phyloP scores from a whole-genome alignment of 2,797 vertebrate species.

The Esox masquinongy region DNA sequence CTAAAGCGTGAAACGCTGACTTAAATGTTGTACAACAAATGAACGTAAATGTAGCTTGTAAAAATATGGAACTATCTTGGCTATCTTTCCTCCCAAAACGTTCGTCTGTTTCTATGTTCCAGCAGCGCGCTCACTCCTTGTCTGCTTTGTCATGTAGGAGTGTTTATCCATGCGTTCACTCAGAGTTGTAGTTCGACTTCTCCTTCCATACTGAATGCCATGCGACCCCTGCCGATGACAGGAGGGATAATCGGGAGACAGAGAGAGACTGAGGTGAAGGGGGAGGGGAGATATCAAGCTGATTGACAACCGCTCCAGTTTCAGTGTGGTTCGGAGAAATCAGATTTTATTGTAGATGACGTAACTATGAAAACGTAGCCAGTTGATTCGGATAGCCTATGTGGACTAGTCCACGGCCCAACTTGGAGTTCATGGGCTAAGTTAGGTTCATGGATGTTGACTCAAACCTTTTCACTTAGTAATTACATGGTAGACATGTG shows the following conservation, averaged over 20 bases:
- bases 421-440: neutral
- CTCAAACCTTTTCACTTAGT: neutral
- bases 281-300: neutral
- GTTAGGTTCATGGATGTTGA: neutral
- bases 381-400: neutral
- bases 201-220: conserved; percentile 57
- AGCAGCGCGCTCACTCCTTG: conserved; percentile 40
- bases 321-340: neutral
- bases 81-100: conserved; percentile 42
- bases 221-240: conserved; percentile 77
- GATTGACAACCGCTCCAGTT: conserved; percentile 17
- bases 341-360: neutral
- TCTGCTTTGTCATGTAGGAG: conserved; percentile 70
- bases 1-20: conserved; percentile 7
- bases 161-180: conserved; percentile 62
- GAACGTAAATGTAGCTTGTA: conserved; percentile 22
- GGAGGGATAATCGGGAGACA: conserved; percentile 38
- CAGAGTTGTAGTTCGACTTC: conserved; percentile 19
- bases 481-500: neutral
- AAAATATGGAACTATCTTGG: conserved; percentile 32
- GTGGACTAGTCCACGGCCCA: neutral
- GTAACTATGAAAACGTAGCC: neutral
- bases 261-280: conserved; percentile 14
- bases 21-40: conserved; percentile 38
- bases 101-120: conserved; percentile 61